Conservation (phyloP, 2,888 invertebrate genomes). For the Tachina grossa region DNA sequence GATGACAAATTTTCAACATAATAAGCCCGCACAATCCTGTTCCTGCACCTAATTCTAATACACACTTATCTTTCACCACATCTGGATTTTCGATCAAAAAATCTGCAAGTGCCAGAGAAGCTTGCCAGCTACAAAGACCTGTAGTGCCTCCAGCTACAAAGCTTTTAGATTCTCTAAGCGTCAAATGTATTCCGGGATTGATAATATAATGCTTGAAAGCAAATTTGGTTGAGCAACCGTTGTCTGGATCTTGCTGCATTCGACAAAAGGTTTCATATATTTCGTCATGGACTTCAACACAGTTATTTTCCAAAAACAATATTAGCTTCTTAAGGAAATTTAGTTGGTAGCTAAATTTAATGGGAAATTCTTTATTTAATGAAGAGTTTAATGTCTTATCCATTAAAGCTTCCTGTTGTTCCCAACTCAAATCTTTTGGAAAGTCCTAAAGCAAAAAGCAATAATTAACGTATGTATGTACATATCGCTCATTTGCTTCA, state of each 20-base stretch:
- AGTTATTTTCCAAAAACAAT: slow-evolving; percentile 83
- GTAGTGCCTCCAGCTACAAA: slow-evolving; percentile 88
- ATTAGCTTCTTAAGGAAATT: slow-evolving; percentile 87
- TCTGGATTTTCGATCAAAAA: slow-evolving; percentile 86
- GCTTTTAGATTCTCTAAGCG: slow-evolving; percentile 87
- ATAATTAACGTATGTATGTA: neutral
- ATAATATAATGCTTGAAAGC: slow-evolving; percentile 86
- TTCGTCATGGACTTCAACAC: slow-evolving; percentile 86
- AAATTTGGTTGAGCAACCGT: slow-evolving; percentile 78
- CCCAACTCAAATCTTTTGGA: slow-evolving; percentile 79
- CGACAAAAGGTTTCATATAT: slow-evolving; percentile 86
- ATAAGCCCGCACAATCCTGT: slow-evolving; percentile 89
- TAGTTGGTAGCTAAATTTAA: slow-evolving; percentile 86
- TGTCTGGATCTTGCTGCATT: slow-evolving; percentile 72
- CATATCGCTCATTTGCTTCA: no score
- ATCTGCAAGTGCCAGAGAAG: slow-evolving; percentile 87
- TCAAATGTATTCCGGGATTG: slow-evolving; percentile 82
- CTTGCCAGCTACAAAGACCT: slow-evolving; percentile 92
- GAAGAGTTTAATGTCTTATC: slow-evolving; percentile 85
- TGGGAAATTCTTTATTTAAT: slow-evolving; percentile 85
- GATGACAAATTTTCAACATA: slow-evolving; percentile 85
- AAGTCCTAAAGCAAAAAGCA: slow-evolving; percentile 50
- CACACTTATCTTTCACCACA: slow-evolving; percentile 84
- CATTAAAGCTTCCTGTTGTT: slow-evolving; percentile 85
- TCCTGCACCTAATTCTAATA: slow-evolving; percentile 91